Evolutionary conservation across 2,797 vertebrate species (phyloP).

Genomic region (Percopsis omiscomaycus): DNA sequence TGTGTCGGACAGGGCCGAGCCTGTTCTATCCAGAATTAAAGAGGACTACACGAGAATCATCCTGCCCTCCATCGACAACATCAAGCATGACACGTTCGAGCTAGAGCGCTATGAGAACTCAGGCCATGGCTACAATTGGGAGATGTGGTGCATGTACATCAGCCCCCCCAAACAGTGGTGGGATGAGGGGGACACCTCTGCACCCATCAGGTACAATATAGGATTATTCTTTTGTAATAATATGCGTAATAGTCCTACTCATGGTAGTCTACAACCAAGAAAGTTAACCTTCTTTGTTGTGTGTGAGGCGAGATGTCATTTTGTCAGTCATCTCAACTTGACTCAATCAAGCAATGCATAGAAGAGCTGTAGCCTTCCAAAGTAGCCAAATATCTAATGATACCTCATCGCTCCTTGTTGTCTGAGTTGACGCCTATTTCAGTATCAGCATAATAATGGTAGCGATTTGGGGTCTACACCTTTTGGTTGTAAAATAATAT

Average conservation of each 20-base stretch:
- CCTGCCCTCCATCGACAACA: conserved; percentile 97
- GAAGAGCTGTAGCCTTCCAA: too few relatives aligned
- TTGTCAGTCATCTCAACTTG: too few relatives aligned
- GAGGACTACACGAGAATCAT: conserved; percentile 91
- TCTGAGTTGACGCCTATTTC: too few relatives aligned
- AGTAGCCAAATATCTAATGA: too few relatives aligned
- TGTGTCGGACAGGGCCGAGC: conserved; percentile 86
- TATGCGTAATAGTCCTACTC: background rate
- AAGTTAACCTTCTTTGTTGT: too few relatives aligned
- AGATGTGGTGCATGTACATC: conserved; percentile 99
- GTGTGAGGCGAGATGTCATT: background rate
- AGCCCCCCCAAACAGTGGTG: conserved; percentile 95
- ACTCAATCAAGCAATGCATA: too few relatives aligned
- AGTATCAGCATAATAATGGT: too few relatives aligned
- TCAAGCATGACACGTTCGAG: conserved; percentile 94
- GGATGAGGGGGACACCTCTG: conserved; percentile 90
- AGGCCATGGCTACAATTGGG: conserved; percentile 96
- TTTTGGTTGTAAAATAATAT: too few relatives aligned
- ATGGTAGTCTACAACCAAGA: too few relatives aligned
- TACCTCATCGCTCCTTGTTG: too few relatives aligned
- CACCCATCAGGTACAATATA: conserved; percentile 87
- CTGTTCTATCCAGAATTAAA: conserved; percentile 90
- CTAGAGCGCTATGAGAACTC: conserved; percentile 95
- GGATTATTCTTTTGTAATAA: background rate
- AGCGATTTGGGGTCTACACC: too few relatives aligned